Evolutionary conservation across 1,140 invertebrate genomes (phyloP), one percentile per base, ranked within the genome.

Genomic region (Hylaeus anthracinus): DNA sequence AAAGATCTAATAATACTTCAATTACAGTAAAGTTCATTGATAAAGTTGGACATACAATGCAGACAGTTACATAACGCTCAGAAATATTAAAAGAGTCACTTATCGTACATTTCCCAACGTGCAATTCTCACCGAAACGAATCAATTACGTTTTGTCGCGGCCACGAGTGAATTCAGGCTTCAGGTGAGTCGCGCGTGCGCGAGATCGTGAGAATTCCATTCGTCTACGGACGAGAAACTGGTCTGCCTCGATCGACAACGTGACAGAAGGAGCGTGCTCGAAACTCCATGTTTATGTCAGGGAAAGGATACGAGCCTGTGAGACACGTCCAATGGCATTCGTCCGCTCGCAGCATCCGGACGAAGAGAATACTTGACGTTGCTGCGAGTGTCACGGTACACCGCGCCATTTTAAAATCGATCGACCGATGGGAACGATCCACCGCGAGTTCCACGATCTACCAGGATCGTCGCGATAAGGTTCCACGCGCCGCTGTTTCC

Each of bases 361-460:
- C 48, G 64, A 41, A 26, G 15, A 51, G 53, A 81, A 77, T 81
- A 51, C 66, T 53, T 71, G 61, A 65, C 53, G 79, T 76, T 39
- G 6, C 63, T 73, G 26, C 5, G 61, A 12, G 70, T 83, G 81
- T 85, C 79, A 55, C 43, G 78, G 60, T 67, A 51, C 41, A 53
- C 37, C 80, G 72, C 84, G 85, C 85, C 85, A 87, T 86, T 81
- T 86, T 86, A 77, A 73, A 84, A 72, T n/a, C 60, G 80, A 79
- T 48, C 56, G 55, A 45, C 15, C 66, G 55, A 15, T n/a, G 55
- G 51, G 9, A 4, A 0, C 64, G 2, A 48, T n/a, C n/a, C 67
- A n/a, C 15, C 14, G 53, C 15, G 48, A 45, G 45, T 53, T 74
- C 51, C 10, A 65, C n/a, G 45, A 74, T 74, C 60, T 48, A 51